Evolutionary conservation across 2,888 invertebrate species (phyloP), one percentile per base, ranked within the genome.

Genomic region (Lottia gigantea): DNA sequence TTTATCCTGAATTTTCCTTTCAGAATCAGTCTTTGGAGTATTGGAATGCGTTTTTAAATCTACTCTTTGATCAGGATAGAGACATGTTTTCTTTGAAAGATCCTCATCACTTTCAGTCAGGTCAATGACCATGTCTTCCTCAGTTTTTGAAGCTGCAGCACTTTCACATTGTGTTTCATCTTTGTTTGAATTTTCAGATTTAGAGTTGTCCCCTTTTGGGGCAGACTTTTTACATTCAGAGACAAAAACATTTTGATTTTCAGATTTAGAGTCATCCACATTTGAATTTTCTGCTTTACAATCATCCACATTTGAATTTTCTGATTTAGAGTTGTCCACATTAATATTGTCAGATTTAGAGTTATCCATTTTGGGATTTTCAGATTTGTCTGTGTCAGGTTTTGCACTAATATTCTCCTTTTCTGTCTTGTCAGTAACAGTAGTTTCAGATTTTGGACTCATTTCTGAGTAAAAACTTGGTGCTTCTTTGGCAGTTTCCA

Each of bases 301-400:
- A 7, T 64, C 19, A 11, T 23, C 66, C 19, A 25, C 1, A 4
- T 12, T 25, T 2, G 31, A 15, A 16, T 31, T 46, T 0, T 14
- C 31, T 8, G 61, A 26, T 25, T 62, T 19, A 46, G 68, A 62
- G n/a, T 45, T 46, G 26, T 68, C 68, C 26, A 55, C 0, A 23
- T 66, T 26, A 19, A 26, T 6, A 64, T 26, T 19, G 15, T 15
- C 62, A 15, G 64, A 64, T 40, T 55, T 12, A 19, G 23, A 12
- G 16, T 61, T 40, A 16, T 45, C 62, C 3, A 25, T 31, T 23
- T 45, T 45, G 7, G 26, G 66, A 23, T 46, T 46, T 12, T 47
- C 19, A 46, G 46, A 46, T 4, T 47, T 19, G 6, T 6, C 25
- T 23, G n/a, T 46, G 23, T 14, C 26, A 26, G 66, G 8, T 65